phyloP scores from a whole-genome alignment of 2,888 invertebrate genomes.

The Cheilosia urbana region DNA sequence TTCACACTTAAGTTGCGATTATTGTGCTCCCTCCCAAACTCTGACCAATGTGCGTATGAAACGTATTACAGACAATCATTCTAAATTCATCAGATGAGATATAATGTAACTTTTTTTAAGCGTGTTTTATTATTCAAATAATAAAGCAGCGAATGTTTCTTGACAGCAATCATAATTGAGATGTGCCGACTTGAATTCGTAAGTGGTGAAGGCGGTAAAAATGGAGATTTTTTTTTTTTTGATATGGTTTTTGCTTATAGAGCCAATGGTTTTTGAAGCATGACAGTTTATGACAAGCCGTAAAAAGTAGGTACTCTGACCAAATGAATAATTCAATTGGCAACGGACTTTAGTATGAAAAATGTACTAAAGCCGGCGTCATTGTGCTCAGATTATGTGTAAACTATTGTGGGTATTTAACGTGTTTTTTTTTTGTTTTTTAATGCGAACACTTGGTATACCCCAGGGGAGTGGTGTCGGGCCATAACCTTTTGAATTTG shows the following conservation, averaged over 20 bases:
- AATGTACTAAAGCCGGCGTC: conserved; percentile 19
- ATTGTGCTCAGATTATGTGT: conserved; percentile 48
- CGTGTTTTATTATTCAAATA: neutral
- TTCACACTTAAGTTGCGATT: conserved; percentile 60
- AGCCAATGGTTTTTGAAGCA: conserved; percentile 34
- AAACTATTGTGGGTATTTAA: conserved; percentile 19
- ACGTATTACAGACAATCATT: conserved; percentile 29
- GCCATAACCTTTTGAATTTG: no score
- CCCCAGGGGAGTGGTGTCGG: no score
- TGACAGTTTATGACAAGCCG: conserved; percentile 61
- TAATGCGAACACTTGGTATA: no score
- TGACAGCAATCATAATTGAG: conserved; percentile 55
- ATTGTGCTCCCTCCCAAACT: neutral
- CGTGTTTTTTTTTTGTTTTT: no score
- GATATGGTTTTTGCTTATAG: conserved; percentile 40
- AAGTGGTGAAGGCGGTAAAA: conserved; percentile 47
- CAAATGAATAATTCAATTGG: conserved; percentile 57
- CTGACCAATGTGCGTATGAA: neutral
- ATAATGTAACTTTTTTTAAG: neutral
- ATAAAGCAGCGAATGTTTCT: conserved; percentile 9
- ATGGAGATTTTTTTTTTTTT: conserved; percentile 22
- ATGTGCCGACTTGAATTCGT: conserved; percentile 53
- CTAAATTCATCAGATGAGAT: conserved; percentile 14
- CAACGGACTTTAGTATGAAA: conserved; percentile 28
- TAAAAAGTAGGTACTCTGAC: conserved; percentile 12